Conservation (phyloP, 30 jellyfish, hydroid and myxozoan species). For the Pseudorhiza aurosa region DNA sequence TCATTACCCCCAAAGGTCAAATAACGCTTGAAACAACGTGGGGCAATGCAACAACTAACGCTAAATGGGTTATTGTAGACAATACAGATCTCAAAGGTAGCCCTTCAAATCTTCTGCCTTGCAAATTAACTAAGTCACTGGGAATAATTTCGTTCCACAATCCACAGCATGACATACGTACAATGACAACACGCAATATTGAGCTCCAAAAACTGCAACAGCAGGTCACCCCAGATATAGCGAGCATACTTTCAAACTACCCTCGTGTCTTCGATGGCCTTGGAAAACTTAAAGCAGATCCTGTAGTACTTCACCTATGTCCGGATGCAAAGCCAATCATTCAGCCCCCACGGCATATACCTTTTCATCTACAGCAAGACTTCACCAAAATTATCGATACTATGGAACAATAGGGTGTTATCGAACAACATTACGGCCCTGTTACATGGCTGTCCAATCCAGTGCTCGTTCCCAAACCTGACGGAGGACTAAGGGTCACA, state of each 20-base stretch:
- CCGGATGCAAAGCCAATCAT: neutral
- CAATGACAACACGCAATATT: too few relatives aligned
- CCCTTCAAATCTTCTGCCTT: neutral
- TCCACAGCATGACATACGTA: too few relatives aligned
- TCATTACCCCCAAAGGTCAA: conserved; percentile 26
- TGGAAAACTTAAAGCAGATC: neutral
- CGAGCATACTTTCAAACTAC: neutral
- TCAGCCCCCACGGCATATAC: neutral
- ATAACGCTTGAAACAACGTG: neutral
- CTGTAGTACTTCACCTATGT: neutral
- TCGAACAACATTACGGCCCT: conserved; percentile 48
- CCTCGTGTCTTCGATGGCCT: neutral
- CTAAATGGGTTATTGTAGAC: neutral
- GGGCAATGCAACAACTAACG: neutral
- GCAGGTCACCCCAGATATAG: neutral
- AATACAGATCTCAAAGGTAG: neutral
- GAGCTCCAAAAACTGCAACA: too few relatives aligned
- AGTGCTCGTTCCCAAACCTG: conserved; percentile 64
- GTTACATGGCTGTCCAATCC: conserved; percentile 77
- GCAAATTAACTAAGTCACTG: neutral
- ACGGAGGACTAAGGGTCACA: conserved; percentile 68
- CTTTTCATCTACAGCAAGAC: neutral
- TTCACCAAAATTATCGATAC: too few relatives aligned
- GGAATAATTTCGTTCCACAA: too few relatives aligned
- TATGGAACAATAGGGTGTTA: neutral